phyloP scores from a whole-genome alignment of 2,113 vertebrate species.

The Corythoichthys haematopterus region DNA sequence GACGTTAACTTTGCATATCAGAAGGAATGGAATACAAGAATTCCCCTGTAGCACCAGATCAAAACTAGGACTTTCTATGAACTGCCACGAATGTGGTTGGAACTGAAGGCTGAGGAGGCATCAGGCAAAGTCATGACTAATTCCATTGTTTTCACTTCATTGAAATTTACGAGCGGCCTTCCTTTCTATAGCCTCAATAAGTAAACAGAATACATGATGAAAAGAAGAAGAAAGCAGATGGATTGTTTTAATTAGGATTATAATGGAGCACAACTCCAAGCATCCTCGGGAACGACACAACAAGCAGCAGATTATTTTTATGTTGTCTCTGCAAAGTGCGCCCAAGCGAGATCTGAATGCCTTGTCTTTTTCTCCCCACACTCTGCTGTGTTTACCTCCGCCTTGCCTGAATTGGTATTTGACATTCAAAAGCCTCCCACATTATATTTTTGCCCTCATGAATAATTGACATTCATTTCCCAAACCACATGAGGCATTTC shows the following conservation, averaged over 20 bases:
- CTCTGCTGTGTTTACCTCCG: slow-evolving; percentile 21
- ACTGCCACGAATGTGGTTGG: slow-evolving; percentile 33
- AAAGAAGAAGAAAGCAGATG: slow-evolving; percentile 37
- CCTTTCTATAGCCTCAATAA: slow-evolving; percentile 30
- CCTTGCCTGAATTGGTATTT: slow-evolving; percentile 44
- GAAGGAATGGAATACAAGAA: slow-evolving; percentile 47
- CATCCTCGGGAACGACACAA: slow-evolving; percentile 28
- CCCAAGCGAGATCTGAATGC: slow-evolving; percentile 15
- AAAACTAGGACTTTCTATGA: slow-evolving; percentile 50
- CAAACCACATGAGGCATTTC: slow-evolving; percentile 31
- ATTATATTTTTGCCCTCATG: slow-evolving; percentile 36
- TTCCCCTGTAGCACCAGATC: slow-evolving; percentile 58
- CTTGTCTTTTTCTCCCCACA: slow-evolving; percentile 27
- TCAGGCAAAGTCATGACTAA: slow-evolving; percentile 39
- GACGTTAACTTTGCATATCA: slow-evolving; percentile 56
- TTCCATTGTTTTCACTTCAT: slow-evolving; percentile 36
- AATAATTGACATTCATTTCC: slow-evolving; percentile 61
- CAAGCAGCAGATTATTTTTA: slow-evolving; percentile 50
- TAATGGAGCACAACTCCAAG: slow-evolving; percentile 21
- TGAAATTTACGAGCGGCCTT: slow-evolving; percentile 11
- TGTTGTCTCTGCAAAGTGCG: slow-evolving; percentile 37
- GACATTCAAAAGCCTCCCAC: slow-evolving; percentile 45
- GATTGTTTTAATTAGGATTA: slow-evolving; percentile 60
- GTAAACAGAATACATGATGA: slow-evolving; percentile 39
- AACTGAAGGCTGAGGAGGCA: slow-evolving; percentile 38